Percentiles rank a stretch among this genome's conserved stretches.
These are phyloP conservation scores for Crotalus helleri DNA, from an alignment of 2,113 vertebrate genomes.

Conservation along the genomic window DNA sequence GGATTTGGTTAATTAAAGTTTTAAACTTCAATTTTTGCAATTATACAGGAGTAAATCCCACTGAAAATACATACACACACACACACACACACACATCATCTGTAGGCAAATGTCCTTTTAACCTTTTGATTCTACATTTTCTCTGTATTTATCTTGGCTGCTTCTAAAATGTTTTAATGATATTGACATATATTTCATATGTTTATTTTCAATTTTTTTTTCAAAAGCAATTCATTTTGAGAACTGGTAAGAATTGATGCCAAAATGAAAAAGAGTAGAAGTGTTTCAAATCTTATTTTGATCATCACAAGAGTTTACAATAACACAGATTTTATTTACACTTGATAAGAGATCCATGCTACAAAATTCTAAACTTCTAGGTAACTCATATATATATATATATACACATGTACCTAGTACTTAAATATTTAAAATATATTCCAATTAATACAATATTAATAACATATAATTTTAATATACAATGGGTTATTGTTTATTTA, in stretches of 20 bases:
- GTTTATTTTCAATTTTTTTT: not conserved
- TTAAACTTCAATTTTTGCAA: not conserved
- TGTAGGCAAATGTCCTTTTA: not conserved
- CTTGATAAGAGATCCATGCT: not conserved
- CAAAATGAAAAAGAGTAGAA: not conserved
- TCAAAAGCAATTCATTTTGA: not conserved
- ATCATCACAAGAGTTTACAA: not conserved
- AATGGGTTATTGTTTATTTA: not conserved
- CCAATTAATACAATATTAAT: not conserved
- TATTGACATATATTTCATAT: not conserved
- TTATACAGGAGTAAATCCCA: not conserved
- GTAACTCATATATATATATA: not conserved
- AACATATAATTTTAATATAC: not conserved
- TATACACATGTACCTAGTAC: not conserved
- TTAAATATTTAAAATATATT: not conserved
- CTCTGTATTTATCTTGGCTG: not conserved
- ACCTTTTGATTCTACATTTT: not conserved
- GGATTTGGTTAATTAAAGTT: not conserved
- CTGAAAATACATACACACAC: not conserved
- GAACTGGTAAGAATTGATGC: not conserved
- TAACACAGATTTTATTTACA: not conserved
- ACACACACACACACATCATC: not conserved
- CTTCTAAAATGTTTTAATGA: not conserved
- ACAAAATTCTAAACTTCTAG: not conserved
- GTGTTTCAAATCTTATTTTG: not conserved